Percentiles rank a stretch among this genome's conserved stretches.
phyloP scores from a whole-genome alignment of 2,888 invertebrate species.

The Nomada ruficornis region DNA sequence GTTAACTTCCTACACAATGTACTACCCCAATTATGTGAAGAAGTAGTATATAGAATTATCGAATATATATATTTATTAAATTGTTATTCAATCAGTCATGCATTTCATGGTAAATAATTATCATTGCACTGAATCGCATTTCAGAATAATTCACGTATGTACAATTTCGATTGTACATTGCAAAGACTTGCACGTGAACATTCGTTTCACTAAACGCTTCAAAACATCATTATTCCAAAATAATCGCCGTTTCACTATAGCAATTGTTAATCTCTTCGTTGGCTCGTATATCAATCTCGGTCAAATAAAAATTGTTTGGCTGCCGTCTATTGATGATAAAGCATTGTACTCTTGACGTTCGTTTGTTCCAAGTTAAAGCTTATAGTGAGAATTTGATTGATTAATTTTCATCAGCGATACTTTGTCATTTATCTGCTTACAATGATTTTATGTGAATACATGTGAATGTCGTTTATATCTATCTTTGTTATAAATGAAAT shows the following conservation, averaged over 20 bases:
- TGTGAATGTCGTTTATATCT: no score
- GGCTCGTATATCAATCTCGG: neutral
- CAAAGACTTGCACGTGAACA: neutral
- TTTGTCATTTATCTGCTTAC: neutral
- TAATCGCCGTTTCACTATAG: neutral
- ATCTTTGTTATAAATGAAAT: no score
- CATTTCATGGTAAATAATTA: no score
- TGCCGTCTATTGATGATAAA: neutral
- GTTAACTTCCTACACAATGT: no score
- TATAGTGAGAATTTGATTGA: neutral
- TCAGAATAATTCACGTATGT: no score
- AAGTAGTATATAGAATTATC: no score
- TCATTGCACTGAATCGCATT: no score
- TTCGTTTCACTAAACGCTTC: neutral
- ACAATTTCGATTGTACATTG: neutral
- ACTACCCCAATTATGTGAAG: no score
- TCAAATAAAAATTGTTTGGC: neutral
- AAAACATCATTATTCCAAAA: neutral
- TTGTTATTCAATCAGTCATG: no score
- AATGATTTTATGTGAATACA: neutral
- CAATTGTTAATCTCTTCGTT: neutral
- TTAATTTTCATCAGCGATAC: neutral
- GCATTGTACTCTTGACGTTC: neutral
- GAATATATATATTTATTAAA: no score
- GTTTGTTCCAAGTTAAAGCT: neutral